These are phyloP conservation scores for Euura saliciscinereae DNA, from an alignment of 1,140 invertebrate genomes.

Conservation along the genomic window DNA sequence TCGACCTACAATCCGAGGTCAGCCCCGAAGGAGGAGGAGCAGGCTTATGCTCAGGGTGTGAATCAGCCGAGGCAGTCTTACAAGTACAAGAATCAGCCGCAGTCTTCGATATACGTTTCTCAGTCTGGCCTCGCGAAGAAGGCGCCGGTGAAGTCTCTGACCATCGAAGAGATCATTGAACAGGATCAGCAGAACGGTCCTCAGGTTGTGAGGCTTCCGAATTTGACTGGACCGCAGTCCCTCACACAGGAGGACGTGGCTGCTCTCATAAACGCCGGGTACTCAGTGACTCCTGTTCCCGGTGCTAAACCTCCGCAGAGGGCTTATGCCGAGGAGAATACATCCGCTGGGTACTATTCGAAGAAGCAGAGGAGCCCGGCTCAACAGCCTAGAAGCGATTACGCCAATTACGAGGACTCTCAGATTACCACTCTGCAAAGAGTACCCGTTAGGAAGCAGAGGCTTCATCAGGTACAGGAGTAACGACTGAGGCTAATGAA, in stretches of 20 bases:
- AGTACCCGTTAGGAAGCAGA: conserved; percentile 45
- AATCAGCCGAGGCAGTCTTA: conserved; percentile 49
- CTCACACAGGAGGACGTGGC: conserved; percentile 51
- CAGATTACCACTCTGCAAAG: conserved; percentile 33
- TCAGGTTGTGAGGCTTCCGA: conserved; percentile 41
- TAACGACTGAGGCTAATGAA: too few species aligned
- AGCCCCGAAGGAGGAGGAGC: conserved; percentile 30
- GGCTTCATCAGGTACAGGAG: conserved; percentile 34
- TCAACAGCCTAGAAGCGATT: conserved; percentile 41
- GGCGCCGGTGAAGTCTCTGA: conserved; percentile 48
- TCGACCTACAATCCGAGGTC: conserved; percentile 47
- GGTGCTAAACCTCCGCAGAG: conserved; percentile 34
- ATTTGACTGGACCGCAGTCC: conserved; percentile 38
- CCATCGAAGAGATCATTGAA: conserved; percentile 50
- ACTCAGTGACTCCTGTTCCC: conserved; percentile 51
- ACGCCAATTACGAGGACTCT: conserved; percentile 43
- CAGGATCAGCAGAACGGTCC: conserved; percentile 38
- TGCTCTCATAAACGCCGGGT: conserved; percentile 51
- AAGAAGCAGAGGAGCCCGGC: conserved; percentile 48
- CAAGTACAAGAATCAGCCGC: conserved; percentile 47
- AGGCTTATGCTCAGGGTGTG: conserved; percentile 34
- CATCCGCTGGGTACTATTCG: conserved; percentile 44
- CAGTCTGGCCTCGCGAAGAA: conserved; percentile 51
- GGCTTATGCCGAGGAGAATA: conserved; percentile 27
- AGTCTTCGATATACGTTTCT: conserved; percentile 48